Evolutionary conservation across 2,797 vertebrate species (phyloP), one percentile per base, ranked within the genome.

Genomic region (Sphenopsis melanotis): DNA sequence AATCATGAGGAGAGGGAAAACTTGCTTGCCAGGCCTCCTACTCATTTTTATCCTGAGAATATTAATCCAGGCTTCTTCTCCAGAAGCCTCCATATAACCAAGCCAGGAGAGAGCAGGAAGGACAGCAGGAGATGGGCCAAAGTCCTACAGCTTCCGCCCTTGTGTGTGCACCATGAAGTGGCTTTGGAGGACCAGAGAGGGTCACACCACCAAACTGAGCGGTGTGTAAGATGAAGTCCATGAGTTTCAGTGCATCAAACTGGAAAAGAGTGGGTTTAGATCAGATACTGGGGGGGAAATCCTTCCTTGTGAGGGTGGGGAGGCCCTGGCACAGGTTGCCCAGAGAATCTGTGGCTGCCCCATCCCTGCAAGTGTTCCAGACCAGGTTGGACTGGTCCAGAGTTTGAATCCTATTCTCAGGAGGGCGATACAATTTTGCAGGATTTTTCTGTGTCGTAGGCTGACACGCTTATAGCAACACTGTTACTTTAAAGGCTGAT

Each of bases 21-120:
- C 11, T 88, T 68, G 53, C 32, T 93, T 95, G 79, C 78, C 94
- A 93, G 61, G 71, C 47, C 88, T 93, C 83, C 74, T 89, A 85
- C 88, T 84, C 89, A 56, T 57, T 89, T 89, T 26, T 50, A 60
- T 83, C 56, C 75, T 60, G 37, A 90, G 78, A 72, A 60, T 76
- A 64, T 87, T 82, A 41, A 59, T 84, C 30, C 69, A 60, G 17
- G 32, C 21, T 68, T 92, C 11, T 75, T 82, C 29, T 89, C 61
- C 65, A 87, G 49, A 77, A 85, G 23, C 32, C 36, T 93, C 29
- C 47, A 12, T 18, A 9, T 30, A 84, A 23, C 37, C 41, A 85
- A 77, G 72, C 76, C 90, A 83, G 68, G 47, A 85, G 53, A 90
- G 49, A 92, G 61, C 10, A 59, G 56, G 47, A 90, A 53, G 46